phyloP scores from a whole-genome alignment of 1,140 invertebrate species.

The Tetragonula clypearis region DNA sequence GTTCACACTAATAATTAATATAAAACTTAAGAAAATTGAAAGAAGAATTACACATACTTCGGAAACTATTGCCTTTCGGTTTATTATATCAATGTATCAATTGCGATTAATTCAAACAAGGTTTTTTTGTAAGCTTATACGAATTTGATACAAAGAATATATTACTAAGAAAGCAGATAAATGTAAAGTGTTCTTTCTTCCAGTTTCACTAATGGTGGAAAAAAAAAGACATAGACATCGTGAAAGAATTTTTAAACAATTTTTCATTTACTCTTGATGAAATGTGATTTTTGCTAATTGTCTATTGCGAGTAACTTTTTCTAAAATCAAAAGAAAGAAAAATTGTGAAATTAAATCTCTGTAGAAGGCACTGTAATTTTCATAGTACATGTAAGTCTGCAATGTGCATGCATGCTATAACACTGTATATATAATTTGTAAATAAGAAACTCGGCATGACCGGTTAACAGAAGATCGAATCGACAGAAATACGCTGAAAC shows the following conservation, averaged over 20 bases:
- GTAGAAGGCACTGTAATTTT: constrained; percentile 15
- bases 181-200: constrained; percentile 7
- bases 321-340: background rate
- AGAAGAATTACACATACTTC: constrained; percentile 4
- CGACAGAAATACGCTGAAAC: constrained; percentile 24
- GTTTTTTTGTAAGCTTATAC: constrained; percentile 23
- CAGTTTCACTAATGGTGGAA: background rate
- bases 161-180: background rate
- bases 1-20: background rate
- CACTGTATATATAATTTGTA: constrained; percentile 62
- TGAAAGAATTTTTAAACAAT: background rate
- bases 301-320: constrained; percentile 17
- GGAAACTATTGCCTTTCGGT: background rate
- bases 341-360: background rate
- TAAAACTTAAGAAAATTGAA: background rate
- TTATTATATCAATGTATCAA: background rate
- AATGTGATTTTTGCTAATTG: constrained; percentile 14
- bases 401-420: constrained; percentile 32
- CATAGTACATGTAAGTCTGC: constrained; percentile 28
- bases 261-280: background rate
- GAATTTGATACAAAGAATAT: constrained; percentile 31
- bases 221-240: no score
- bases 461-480: constrained; percentile 13
- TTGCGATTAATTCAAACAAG: background rate
- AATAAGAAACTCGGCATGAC: constrained; percentile 46